These are phyloP conservation scores for Apodemus speciosus DNA, from an alignment of 2,113 vertebrate genomes.

Conservation along the genomic window DNA sequence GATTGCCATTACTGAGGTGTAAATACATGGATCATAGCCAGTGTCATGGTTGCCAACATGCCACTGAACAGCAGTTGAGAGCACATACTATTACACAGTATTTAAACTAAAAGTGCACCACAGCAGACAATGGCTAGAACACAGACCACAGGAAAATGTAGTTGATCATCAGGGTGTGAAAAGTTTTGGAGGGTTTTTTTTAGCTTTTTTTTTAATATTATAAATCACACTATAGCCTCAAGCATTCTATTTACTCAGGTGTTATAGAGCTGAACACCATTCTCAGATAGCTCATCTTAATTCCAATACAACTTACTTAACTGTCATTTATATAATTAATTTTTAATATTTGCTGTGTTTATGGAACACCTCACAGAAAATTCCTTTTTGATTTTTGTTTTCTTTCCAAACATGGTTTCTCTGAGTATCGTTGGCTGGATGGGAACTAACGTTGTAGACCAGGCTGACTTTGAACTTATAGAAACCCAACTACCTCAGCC, in stretches of 20 bases:
- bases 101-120: too few species aligned
- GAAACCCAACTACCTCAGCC: too few species aligned
- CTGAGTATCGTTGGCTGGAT: too few species aligned
- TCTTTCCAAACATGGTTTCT: too few species aligned
- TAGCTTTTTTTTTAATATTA: too few species aligned
- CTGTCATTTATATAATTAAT: not conserved
- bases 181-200: too few species aligned
- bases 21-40: not conserved
- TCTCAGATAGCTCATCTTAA: not conserved
- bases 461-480: too few species aligned
- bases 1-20: not conserved
- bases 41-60: not conserved
- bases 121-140: not conserved
- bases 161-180: not conserved
- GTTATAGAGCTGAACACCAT: not conserved
- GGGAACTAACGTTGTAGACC: too few species aligned
- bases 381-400: too few species aligned
- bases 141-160: not conserved
- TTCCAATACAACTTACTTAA: not conserved
- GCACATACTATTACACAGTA: not conserved
- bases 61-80: not conserved
- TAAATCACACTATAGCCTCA: not conserved
- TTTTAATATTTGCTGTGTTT: too few species aligned
- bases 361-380: too few species aligned
- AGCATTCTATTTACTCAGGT: not conserved